Percentiles rank a stretch among this genome's conserved stretches.
Evolutionary conservation across 2,888 invertebrate species (phyloP).

Genomic region (Ormia ochracea): DNA sequence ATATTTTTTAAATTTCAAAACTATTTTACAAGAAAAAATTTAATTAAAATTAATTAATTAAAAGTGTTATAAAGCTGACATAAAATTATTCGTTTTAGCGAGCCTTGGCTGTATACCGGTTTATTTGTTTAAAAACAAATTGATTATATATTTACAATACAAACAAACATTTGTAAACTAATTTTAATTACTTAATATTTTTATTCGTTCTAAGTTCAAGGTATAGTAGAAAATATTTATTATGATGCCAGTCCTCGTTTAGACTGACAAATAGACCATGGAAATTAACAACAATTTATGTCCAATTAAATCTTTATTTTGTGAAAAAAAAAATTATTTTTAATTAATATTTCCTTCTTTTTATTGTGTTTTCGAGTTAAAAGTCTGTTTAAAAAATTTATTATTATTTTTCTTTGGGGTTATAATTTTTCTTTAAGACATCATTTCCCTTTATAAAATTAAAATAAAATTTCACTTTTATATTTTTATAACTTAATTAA

Average conservation of each 20-base stretch:
- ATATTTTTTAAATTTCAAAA: too few relatives aligned
- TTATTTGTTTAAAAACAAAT: neutral
- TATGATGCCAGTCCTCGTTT: neutral
- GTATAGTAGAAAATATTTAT: neutral
- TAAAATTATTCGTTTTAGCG: too few relatives aligned
- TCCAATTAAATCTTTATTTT: neutral
- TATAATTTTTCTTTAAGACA: neutral
- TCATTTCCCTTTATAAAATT: neutral
- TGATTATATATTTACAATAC: neutral
- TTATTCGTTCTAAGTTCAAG: constrained; percentile 2
- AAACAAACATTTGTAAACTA: neutral
- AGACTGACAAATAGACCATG: neutral
- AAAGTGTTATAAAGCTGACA: too few relatives aligned
- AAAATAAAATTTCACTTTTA: constrained; percentile 9
- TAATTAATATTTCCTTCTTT: neutral
- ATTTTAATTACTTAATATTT: neutral
- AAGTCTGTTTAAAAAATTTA: neutral
- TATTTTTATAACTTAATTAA: neutral
- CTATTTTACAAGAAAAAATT: too few relatives aligned
- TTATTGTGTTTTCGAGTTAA: too few relatives aligned
- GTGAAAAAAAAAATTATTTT: neutral
- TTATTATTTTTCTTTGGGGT: neutral
- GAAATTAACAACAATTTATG: neutral
- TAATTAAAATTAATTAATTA: too few relatives aligned
- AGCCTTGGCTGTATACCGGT: too few relatives aligned